Evolutionary conservation across 2,888 invertebrate genomes (phyloP).

Genomic region (Pammene fasciana): DNA sequence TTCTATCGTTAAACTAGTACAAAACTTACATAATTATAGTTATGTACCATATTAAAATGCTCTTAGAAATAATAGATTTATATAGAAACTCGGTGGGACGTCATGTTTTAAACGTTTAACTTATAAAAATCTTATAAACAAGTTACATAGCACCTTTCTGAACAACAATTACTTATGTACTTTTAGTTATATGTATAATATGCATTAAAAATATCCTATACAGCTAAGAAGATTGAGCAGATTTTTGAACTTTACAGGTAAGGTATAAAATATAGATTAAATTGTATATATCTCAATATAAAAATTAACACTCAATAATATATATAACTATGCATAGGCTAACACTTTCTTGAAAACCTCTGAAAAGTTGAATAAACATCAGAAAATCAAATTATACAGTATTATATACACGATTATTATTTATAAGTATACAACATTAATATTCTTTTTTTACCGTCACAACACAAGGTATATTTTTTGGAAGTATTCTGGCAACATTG

Average conservation of each 20-base stretch:
- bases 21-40: conserved; percentile 26
- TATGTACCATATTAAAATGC: conserved; percentile 15
- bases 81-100: conserved; percentile 44
- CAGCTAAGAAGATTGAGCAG: conserved; percentile 64
- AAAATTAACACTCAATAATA: conserved; percentile 31
- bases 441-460: not conserved
- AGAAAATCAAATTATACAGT: conserved; percentile 8
- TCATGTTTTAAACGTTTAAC: conserved; percentile 32
- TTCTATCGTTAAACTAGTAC: conserved; percentile 30
- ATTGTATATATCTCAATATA: conserved; percentile 3
- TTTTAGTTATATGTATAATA: conserved; percentile 42
- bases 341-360: conserved; percentile 26
- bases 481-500: not conserved
- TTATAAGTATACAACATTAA: not conserved
- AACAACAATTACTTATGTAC: conserved; percentile 49
- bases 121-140: conserved; percentile 40
- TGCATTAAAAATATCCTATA: conserved; percentile 43
- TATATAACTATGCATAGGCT: conserved; percentile 7
- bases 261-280: conserved; percentile 28
- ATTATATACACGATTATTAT: conserved; percentile 1
- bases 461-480: not conserved
- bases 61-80: conserved; percentile 23
- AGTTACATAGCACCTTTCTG: conserved; percentile 52
- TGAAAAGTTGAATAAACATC: conserved; percentile 20
- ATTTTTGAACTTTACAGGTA: conserved; percentile 47